Conservation (phyloP, 64 coral and sea anemone species). For the Astreopora myriophthalma region DNA sequence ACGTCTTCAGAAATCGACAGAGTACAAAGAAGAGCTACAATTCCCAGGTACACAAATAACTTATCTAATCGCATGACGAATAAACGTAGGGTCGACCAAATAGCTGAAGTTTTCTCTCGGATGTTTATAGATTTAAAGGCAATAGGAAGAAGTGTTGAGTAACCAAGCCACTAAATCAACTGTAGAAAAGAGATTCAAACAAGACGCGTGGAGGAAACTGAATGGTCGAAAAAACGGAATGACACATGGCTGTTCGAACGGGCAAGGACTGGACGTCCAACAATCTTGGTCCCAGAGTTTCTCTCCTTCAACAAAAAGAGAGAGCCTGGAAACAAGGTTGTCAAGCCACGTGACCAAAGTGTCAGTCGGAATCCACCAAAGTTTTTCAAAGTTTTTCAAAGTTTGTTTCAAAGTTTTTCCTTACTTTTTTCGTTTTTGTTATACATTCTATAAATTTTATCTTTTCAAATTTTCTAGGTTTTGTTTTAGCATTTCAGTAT, state of each 20-base stretch:
- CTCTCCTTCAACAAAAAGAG: too few species aligned
- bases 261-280: neutral
- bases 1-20: constrained; percentile 21
- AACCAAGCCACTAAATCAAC: neutral
- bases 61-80: neutral
- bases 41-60: neutral
- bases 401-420: too few species aligned
- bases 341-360: too few species aligned
- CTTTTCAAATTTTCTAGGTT: too few species aligned
- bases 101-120: neutral
- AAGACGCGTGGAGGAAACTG: constrained; percentile 71
- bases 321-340: too few species aligned
- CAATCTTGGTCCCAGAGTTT: too few species aligned
- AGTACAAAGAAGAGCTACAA: constrained; percentile 35
- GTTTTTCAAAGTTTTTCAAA: too few species aligned
- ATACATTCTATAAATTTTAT: too few species aligned
- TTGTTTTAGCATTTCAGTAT: too few species aligned
- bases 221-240: constrained; percentile 58
- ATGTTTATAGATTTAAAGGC: neutral
- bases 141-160: neutral
- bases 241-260: constrained; percentile 48
- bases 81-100: neutral
- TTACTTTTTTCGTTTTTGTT: too few species aligned
- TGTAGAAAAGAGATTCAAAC: constrained; percentile 31
- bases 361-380: too few species aligned